Evolutionary conservation across 2,797 vertebrate genomes (phyloP), one percentile per base, ranked within the genome.

Genomic region (Rachycentron canadum): DNA sequence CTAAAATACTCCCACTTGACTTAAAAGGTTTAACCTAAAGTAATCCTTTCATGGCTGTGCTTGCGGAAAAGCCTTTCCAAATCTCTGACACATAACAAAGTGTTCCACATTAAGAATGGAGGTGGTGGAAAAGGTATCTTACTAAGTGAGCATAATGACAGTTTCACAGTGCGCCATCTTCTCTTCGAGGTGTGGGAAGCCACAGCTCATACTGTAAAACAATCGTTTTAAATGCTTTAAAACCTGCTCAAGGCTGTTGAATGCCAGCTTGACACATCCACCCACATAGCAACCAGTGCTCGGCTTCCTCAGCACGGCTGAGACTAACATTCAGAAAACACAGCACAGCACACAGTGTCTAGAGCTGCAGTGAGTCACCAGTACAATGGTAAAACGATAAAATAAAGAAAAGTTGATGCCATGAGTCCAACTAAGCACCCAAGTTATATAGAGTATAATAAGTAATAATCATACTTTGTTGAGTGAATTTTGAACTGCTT

Each of bases 261-360:
- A 71, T 49, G 40, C 3, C 66, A 68, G 58, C 1, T 28, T 84
- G 73, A 81, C 78, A 71, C 28, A 32, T 80, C 79, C 78, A 5
- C 81, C 83, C 81, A 88, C 88, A n/a, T 61, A 65, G 76, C 73
- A 83, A 78, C 66, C 25, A 3, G 43, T 5, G 36, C 68, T 74
- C 16, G 26, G 41, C 38, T 56, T 36, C 25, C 28, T 64, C 57
- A 23, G 34, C 41, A 41, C 43, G 30, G 65, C 65, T 41, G 63
- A 50, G 12, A 47, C 45, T n/a, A 21, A 40, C 34, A 4, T 21
- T 23, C 21, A 14, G 56, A 21, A 36, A 19, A 57, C 38, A 12
- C 43, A 47, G 19, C 16, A 17, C 43, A 7, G 43, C 28, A 1
- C 53, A 1, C 19, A 36, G 28, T 65, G 57, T 81, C 53, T 72